Base-by-base conservation (phyloP, 2,888 invertebrate species). In the Drosophila rellima region DNA sequence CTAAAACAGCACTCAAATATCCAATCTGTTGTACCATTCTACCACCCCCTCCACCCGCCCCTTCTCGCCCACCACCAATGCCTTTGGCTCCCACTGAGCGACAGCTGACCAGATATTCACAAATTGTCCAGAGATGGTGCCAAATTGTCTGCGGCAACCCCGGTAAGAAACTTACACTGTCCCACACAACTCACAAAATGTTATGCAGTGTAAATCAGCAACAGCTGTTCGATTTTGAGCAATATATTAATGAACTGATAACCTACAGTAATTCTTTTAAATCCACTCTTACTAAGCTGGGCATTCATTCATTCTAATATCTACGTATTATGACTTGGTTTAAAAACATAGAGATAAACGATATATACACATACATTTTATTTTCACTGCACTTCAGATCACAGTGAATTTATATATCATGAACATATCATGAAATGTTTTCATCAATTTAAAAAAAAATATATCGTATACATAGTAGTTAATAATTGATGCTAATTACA, bases 141-240 rank as follows among this genome's bases (percentile, higher is more conserved):
- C 74, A 50, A 54, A 45, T 65, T 71, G 74, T 77, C 74, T 74
- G 29, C 70, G 13, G 10, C 44, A 23, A 61, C 10, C 65, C 33
- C 44, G n/a, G 23, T 26, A 39, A 37, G 15, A 6, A 8, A 26
- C 10, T 33, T 11, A 55, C 55, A 61, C 60, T 47, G 17, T 39
- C 3, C 66, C 42, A 39, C 60, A 60, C 3, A 10, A 11, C 35
- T 39, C 6, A 3, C 17, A 17, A 29, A 13, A 13, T 44, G 23
- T 11, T 23, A 2, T 8, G 13, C 2, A 11, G 37, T 37, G n/a
- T 23, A 51, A 39, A 23, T 17, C 17, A 7, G 10, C 20, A 39
- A 40, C 39, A 23, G 20, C 55, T 23, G n/a, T 29, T 11, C 11
- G 1, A 31, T 18, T 48, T 18, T 13, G 15, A 26, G 7, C 26